phyloP scores from a whole-genome alignment of 2,888 invertebrate species.

The Agonopterix alstromeriana region DNA sequence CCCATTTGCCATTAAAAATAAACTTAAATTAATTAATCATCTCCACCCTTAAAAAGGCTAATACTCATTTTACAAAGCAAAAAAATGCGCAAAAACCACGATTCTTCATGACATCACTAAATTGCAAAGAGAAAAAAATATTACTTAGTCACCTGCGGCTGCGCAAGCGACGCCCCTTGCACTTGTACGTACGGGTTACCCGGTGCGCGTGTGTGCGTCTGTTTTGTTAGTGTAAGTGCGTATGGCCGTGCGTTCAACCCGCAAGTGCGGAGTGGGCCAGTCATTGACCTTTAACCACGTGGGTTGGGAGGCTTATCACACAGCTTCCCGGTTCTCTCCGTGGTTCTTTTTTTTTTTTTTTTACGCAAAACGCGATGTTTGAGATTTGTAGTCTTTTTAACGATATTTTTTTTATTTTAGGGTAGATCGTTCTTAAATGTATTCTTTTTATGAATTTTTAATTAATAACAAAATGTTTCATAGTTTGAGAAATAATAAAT shows the following conservation, averaged over 20 bases:
- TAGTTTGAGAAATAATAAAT: too few species aligned
- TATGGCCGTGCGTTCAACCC: conserved; percentile 41
- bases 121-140: neutral
- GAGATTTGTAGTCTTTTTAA: neutral
- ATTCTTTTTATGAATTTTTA: too few species aligned
- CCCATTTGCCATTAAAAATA: too few species aligned
- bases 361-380: neutral
- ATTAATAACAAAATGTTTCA: too few species aligned
- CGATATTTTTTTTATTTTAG: neutral
- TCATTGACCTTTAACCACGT: conserved; percentile 67
- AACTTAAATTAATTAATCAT: too few species aligned
- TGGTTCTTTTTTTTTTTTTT: neutral
- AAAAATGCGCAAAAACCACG: too few species aligned
- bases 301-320: conserved; percentile 46
- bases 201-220: neutral
- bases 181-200: neutral
- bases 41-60: too few species aligned
- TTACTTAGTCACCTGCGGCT: neutral
- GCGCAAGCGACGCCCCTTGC: neutral
- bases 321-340: conserved; percentile 32
- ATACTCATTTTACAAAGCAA: too few species aligned
- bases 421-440: neutral
- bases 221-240: conserved; percentile 10
- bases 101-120: neutral
- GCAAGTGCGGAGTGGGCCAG: conserved; percentile 63